Base-by-base conservation (phyloP, 1,140 invertebrate genomes). In the Drosophila varians region DNA sequence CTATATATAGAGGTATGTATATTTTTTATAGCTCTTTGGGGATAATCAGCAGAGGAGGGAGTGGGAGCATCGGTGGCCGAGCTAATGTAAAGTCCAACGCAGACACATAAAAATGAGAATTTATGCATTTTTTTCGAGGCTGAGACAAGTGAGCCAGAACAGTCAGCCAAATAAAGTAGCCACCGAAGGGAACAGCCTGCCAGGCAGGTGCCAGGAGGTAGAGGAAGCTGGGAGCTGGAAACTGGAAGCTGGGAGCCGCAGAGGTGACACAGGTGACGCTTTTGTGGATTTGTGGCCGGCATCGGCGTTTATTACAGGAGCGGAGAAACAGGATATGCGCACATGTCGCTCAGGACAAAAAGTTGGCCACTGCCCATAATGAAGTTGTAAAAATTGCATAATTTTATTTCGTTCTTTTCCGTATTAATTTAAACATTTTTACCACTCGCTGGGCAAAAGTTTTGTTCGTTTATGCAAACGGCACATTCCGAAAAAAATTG, bases 51-150 rank as follows among this genome's bases (percentile, higher is more conserved):
- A 62, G 21, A 34, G 42, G 34, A 21, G 40, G 4, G 31, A 47
- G 7, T 26, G 34, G 34, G 1, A 68, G 38, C 51, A 77, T 38
- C 47, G 34, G 34, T 38, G 14, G 47, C 51, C 71, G 28, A 78
- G 75, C 79, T 86, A 84, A 84, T 86, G 76, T 84, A 84, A 86
- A 84, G 75, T 86, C 80, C 80, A 68, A 73, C 80, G 56, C 80
- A 84, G 80, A 86, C 80, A 86, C 79, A 86, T 84, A 86, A 84
- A 83, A 84, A 86, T 86, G 80, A 69, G 62, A 84, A 84, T 84
- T 84, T 84, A 84, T 84, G 72, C 77, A 79, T 75, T 79, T 79
- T 61, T 78, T 79, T 54, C 42, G 68, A 28, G 25, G 46, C 55
- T 42, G 52, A 42, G 64, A 57, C 52, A 26, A 28, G 52, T 45